These are phyloP conservation scores for Apotomis betuletana DNA, from an alignment of 2,888 invertebrate species.

Conservation along the genomic window DNA sequence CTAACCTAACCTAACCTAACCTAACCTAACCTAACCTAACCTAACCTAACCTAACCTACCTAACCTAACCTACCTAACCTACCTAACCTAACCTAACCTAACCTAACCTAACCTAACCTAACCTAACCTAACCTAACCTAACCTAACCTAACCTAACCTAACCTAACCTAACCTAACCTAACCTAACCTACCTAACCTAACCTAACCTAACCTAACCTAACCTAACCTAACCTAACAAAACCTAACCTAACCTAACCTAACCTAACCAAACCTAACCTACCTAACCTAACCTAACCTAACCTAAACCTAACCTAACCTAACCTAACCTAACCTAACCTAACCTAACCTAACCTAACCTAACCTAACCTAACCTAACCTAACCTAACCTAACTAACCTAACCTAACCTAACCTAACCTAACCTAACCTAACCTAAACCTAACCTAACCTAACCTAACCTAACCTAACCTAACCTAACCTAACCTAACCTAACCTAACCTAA, in stretches of 20 bases:
- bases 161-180: no score
- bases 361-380: constrained; percentile 24
- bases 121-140: constrained; percentile 22
- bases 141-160: constrained; percentile 24
- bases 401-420: constrained; percentile 45
- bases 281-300: no score
- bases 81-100: no score
- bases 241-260: no score
- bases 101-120: constrained; percentile 18
- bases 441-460: constrained; percentile 45
- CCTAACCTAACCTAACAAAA: no score
- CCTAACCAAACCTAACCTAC: no score
- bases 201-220: no score
- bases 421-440: constrained; percentile 45
- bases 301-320: constrained; percentile 16
- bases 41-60: no score
- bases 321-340: constrained; percentile 22
- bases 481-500: constrained; percentile 45
- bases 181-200: no score
- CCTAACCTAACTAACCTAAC: no score
- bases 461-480: constrained; percentile 46
- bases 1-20: constrained; percentile 7
- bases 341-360: constrained; percentile 15
- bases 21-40: neutral
- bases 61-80: no score